phyloP scores from a whole-genome alignment of 2,113 vertebrate species.

The Periophthalmodon schlosseri region DNA sequence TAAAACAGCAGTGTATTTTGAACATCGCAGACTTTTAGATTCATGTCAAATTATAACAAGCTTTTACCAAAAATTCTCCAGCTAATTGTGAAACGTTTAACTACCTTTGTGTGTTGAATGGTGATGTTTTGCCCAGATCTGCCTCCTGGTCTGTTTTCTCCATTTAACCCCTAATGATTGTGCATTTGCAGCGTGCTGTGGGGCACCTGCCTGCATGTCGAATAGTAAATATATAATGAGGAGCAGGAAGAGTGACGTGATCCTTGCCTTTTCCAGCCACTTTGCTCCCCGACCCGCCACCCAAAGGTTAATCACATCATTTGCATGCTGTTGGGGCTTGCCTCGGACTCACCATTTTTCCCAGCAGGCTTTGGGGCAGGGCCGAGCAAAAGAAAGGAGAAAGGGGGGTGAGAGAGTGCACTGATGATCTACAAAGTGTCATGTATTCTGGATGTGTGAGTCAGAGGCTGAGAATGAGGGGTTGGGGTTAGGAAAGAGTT shows the following conservation, averaged over 20 bases:
- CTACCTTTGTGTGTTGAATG: neutral
- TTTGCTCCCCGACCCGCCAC: conserved; percentile 54
- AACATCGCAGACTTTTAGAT: no score
- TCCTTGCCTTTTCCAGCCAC: conserved; percentile 65
- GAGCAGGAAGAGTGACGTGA: conserved; percentile 68
- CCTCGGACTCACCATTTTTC: conserved; percentile 49
- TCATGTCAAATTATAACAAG: neutral
- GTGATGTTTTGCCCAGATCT: neutral
- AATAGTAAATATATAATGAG: conserved; percentile 56
- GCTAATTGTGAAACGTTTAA: neutral
- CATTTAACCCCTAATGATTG: conserved; percentile 23
- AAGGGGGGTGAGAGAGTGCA: conserved; percentile 2
- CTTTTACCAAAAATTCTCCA: neutral
- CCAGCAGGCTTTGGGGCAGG: conserved; percentile 60
- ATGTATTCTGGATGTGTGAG: conserved; percentile 71
- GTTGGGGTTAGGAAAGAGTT: conserved; percentile 22
- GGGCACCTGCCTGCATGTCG: conserved; percentile 50
- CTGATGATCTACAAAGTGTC: conserved; percentile 61
- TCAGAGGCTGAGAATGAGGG: conserved; percentile 58
- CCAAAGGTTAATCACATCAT: conserved; percentile 77
- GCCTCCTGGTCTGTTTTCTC: neutral
- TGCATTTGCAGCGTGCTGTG: conserved; percentile 20
- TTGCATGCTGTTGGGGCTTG: conserved; percentile 75
- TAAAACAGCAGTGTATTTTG: no score
- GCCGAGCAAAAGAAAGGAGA: conserved; percentile 48